Base-by-base conservation (phyloP, 2,113 vertebrate genomes). In the Scatophagus argus region DNA sequence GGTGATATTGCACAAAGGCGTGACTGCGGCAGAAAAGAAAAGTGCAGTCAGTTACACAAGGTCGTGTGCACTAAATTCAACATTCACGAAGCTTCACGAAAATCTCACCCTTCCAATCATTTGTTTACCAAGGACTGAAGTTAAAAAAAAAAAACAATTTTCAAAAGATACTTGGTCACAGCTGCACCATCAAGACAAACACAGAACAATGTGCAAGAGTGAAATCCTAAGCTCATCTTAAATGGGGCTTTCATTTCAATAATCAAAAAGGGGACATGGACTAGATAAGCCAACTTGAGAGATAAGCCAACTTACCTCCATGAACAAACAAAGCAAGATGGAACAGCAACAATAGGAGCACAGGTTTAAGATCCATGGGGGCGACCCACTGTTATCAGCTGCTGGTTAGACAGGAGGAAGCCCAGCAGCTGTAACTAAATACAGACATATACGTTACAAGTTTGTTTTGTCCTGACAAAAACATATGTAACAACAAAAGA, bases 361-460 rank as follows among this genome's bases (percentile, higher is more conserved):
- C 8, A 32, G 23, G n/a, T 67, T 21, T 68, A 2, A 43, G 68
- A 77, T 84, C 90, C 91, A 92, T 92, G 76, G 61, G 49, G 47
- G 56, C 9, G 14, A 67, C 61, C 46, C 58, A 1, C 66, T 51
- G 39, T 38, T 59, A 27, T 51, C 72, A 67, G 63, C 51, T 17
- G 13, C 54, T 46, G 44, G 38, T 34, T 19, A 0, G 34, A 58
- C 43, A 44, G 25, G 23, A 19, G 19, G 27, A 81, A 79, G 60
- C 27, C n/a, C 75, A 49, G 31, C 61, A 32, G n/a, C 66, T 81
- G 54, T 34, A 81, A 71, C 52, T 31, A 59, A 27, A 68, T 2
- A 47, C 11, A 46, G 41, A 54, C 3, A 14, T 0, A 49, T 0
- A 0, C 1, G n/a, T 16, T 43, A 17, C 1, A n/a, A 8, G 27